Evolutionary conservation across 2,888 invertebrate species (phyloP).

Genomic region (Argyresthia albistria): DNA sequence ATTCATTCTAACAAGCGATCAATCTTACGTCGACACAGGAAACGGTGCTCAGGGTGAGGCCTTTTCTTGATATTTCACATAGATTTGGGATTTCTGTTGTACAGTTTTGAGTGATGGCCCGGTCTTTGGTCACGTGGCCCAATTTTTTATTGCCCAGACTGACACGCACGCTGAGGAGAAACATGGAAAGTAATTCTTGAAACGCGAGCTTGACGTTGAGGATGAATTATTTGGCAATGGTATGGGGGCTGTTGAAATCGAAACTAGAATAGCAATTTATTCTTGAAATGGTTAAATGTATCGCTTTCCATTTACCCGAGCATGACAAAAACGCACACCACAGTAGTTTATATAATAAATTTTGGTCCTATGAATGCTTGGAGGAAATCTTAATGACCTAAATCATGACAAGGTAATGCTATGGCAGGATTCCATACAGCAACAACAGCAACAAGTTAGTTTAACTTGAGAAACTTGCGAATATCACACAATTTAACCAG

Average conservation of each 20-base stretch:
- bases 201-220: slow-evolving; percentile 3
- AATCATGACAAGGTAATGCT: too few relatives aligned
- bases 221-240: slow-evolving; percentile 1
- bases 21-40: slow-evolving; percentile 57
- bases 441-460: too few relatives aligned
- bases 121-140: not conserved
- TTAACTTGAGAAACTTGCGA: too few relatives aligned
- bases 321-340: too few relatives aligned
- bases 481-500: not conserved
- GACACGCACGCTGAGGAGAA: not conserved
- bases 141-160: not conserved
- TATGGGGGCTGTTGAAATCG: not conserved
- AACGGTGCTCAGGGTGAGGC: slow-evolving; percentile 49
- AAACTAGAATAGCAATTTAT: too few relatives aligned
- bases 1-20: slow-evolving; percentile 59
- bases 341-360: too few relatives aligned
- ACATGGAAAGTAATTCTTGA: slow-evolving; percentile 1
- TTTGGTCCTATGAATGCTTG: too few relatives aligned
- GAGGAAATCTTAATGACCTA: too few relatives aligned
- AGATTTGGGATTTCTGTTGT: slow-evolving; percentile 6
- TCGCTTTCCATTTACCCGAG: too few relatives aligned
- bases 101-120: slow-evolving; percentile 5
- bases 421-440: too few relatives aligned
- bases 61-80: slow-evolving; percentile 13
- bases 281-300: too few relatives aligned